These are phyloP conservation scores for Oceanodroma leucorhoa DNA, from an alignment of 2,797 vertebrate species.

Conservation along the genomic window DNA sequence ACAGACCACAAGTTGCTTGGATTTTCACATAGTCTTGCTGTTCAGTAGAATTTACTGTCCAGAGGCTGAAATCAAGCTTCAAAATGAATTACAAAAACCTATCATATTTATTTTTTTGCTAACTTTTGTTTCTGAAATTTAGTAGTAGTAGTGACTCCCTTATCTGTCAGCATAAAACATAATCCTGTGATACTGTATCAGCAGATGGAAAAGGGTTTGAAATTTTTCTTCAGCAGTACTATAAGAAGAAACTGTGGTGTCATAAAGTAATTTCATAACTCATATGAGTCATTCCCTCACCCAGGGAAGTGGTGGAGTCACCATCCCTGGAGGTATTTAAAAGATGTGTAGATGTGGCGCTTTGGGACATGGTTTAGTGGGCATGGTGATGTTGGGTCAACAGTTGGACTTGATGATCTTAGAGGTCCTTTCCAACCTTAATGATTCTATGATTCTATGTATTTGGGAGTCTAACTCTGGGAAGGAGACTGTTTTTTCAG, in stretches of 20 bases:
- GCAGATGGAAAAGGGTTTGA: neutral
- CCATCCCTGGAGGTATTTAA: no score
- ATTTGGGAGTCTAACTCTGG: neutral
- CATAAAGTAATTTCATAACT: neutral
- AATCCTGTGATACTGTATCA: neutral
- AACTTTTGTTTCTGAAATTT: neutral
- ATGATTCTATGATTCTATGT: no score
- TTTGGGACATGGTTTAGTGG: no score
- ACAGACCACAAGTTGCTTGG: fast-evolving
- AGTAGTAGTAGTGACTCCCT: neutral
- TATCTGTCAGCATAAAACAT: neutral
- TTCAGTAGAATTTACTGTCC: neutral
- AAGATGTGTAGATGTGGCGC: no score
- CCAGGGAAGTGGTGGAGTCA: no score
- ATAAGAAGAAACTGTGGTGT: neutral
- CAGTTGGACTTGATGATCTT: no score
- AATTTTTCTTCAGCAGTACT: neutral
- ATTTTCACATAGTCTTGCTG: neutral
- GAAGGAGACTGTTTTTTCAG: neutral
- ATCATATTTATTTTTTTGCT: neutral
- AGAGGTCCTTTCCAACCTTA: no score
- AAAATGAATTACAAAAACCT: neutral
- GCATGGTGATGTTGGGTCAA: no score
- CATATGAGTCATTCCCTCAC: neutral
- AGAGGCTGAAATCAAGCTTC: neutral